phyloP scores from a whole-genome alignment of 2,888 invertebrate species.

The Lottia gigantea region DNA sequence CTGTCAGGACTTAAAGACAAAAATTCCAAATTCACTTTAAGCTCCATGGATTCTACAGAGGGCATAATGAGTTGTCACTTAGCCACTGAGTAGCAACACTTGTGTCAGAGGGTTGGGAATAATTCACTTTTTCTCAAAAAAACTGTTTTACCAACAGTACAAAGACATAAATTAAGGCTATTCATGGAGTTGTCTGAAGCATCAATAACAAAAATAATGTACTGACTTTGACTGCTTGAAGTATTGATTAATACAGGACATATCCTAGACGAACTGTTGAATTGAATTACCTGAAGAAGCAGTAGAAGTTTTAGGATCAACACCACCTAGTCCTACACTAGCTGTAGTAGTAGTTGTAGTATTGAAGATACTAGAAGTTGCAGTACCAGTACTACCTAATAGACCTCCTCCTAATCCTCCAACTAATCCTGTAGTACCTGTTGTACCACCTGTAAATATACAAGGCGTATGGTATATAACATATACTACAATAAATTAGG shows the following conservation, averaged over 20 bases:
- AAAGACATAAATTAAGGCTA: too few species aligned
- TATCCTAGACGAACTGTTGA: neutral
- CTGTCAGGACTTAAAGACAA: too few species aligned
- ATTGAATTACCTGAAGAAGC: constrained; percentile 33
- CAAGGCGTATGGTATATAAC: too few species aligned
- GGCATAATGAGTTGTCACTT: too few species aligned
- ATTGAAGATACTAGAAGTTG: constrained; percentile 49
- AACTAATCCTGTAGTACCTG: constrained; percentile 29
- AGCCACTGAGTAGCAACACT: too few species aligned
- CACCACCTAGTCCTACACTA: constrained; percentile 78
- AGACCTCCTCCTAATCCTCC: constrained; percentile 25
- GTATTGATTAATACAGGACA: neutral
- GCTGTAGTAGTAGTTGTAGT: constrained; percentile 59
- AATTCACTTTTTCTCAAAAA: too few species aligned
- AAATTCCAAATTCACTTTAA: too few species aligned
- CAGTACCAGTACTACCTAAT: constrained; percentile 25
- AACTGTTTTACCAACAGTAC: too few species aligned
- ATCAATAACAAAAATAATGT: neutral
- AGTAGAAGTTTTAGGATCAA: constrained; percentile 69
- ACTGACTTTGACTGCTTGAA: neutral
- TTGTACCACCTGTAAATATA: constrained; percentile 15
- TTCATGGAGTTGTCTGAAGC: too few species aligned
- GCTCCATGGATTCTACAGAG: too few species aligned
- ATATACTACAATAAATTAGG: too few species aligned
- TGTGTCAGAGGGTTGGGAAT: too few species aligned